phyloP scores from a whole-genome alignment of 1,140 invertebrate genomes.

The Drosophila kurseongensis region DNA sequence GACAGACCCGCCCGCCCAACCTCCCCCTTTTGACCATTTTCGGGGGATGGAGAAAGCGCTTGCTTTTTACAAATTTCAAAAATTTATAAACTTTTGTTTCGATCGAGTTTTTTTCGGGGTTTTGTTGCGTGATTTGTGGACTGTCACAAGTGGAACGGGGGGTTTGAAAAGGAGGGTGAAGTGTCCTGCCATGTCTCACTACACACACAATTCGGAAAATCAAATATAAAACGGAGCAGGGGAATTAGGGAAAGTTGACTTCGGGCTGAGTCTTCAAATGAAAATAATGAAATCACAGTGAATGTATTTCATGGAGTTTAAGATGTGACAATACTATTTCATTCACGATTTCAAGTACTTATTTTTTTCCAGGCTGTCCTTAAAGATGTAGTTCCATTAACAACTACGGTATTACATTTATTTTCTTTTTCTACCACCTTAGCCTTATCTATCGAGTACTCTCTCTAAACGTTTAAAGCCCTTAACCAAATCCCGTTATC shows the following conservation, averaged over 20 bases:
- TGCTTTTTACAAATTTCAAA: constrained; percentile 44
- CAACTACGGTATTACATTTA: too few relatives aligned
- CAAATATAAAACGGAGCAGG: not conserved
- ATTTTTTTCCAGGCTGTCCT: not conserved
- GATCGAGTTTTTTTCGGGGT: constrained; percentile 36
- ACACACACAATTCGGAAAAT: constrained; percentile 4
- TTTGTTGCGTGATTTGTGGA: constrained; percentile 65
- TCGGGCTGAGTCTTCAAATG: not conserved
- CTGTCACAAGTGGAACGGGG: constrained; percentile 29
- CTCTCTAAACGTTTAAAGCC: too few relatives aligned
- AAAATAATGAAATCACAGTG: not conserved
- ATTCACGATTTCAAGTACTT: not conserved
- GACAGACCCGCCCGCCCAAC: constrained; percentile 1
- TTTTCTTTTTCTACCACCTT: not conserved
- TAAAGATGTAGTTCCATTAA: too few relatives aligned
- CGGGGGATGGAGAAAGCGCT: not conserved
- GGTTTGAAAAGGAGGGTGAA: not conserved
- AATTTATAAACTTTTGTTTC: constrained; percentile 73
- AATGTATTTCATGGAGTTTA: not conserved
- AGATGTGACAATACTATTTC: not conserved
- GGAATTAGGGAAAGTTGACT: constrained; percentile 2
- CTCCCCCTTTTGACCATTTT: constrained; percentile 7
- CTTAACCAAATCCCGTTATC: not conserved
- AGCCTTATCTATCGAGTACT: not conserved
- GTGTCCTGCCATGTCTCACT: constrained; percentile 14